phyloP scores from a whole-genome alignment of 2,888 invertebrate species.

The Gryllus longicercus region DNA sequence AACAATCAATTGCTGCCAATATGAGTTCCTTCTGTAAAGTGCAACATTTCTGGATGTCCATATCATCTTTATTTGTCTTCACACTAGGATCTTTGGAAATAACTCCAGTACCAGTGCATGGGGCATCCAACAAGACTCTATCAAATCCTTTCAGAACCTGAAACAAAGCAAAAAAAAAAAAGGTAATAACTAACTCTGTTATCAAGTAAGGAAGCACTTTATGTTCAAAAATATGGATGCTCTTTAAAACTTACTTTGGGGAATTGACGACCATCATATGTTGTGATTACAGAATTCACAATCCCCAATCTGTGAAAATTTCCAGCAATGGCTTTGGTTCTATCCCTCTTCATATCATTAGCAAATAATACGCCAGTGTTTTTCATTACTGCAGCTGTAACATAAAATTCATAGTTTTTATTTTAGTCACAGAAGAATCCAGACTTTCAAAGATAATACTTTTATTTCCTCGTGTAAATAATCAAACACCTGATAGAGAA shows the following conservation, averaged over 20 bases:
- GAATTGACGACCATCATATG: conserved; percentile 85
- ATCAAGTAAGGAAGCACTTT: not conserved
- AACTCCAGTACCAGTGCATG: conserved; percentile 97
- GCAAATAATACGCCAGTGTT: conserved; percentile 95
- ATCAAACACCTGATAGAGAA: no score
- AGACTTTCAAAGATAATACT: no score
- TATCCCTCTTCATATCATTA: conserved; percentile 88
- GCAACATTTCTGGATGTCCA: conserved; percentile 86
- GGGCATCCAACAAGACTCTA: conserved; percentile 92
- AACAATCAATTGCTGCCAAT: conserved; percentile 93
- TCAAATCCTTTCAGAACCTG: conserved; percentile 89
- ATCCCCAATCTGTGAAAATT: conserved; percentile 96
- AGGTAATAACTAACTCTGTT: no score
- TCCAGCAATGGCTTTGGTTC: conserved; percentile 88
- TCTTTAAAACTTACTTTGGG: conserved; percentile 52
- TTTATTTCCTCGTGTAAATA: no score
- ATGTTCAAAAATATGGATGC: not conserved
- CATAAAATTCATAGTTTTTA: conserved; percentile 25
- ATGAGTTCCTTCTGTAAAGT: conserved; percentile 90
- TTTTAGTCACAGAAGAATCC: no score
- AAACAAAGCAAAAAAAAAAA: conserved; percentile 29
- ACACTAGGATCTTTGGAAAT: conserved; percentile 96
- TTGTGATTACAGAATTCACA: conserved; percentile 85
- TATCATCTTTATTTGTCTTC: conserved; percentile 85
- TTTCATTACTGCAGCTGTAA: conserved; percentile 87